phyloP scores from a whole-genome alignment of 1,140 invertebrate genomes.

The Drosophila jambulina region DNA sequence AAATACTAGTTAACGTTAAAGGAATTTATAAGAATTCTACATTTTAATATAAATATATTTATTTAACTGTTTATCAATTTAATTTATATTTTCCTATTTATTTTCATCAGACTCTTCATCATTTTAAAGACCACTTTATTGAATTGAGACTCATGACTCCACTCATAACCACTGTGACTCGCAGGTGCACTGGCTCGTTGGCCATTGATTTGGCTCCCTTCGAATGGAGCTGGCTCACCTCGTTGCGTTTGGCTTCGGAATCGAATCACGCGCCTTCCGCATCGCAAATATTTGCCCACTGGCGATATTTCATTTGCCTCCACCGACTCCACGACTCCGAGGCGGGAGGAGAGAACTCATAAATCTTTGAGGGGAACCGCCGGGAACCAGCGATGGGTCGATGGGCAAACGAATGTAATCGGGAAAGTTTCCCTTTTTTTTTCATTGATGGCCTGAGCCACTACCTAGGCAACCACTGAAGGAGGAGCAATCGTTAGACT shows the following conservation, averaged over 20 bases:
- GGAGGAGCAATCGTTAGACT: conserved; percentile 73
- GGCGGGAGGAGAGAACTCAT: conserved; percentile 65
- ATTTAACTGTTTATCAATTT: neutral
- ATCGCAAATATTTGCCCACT: conserved; percentile 75
- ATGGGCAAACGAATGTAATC: conserved; percentile 61
- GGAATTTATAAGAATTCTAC: no score
- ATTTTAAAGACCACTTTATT: neutral
- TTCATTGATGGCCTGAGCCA: conserved; percentile 24
- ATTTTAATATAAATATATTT: no score
- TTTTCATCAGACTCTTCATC: neutral
- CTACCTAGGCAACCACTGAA: conserved; percentile 60
- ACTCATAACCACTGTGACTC: conserved; percentile 25
- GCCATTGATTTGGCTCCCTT: conserved; percentile 63
- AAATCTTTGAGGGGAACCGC: conserved; percentile 58
- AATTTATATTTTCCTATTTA: neutral
- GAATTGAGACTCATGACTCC: no score
- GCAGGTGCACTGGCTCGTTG: conserved; percentile 37
- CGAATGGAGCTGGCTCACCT: conserved; percentile 26
- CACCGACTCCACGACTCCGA: conserved; percentile 15
- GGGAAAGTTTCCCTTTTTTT: conserved; percentile 44
- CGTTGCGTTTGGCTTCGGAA: conserved; percentile 47
- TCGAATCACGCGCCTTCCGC: conserved; percentile 64
- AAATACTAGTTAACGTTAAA: no score
- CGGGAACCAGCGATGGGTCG: conserved; percentile 38
- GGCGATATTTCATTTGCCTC: conserved; percentile 75